phyloP scores from a whole-genome alignment of 2,888 invertebrate species.

The Tetheella fluctuosa region DNA sequence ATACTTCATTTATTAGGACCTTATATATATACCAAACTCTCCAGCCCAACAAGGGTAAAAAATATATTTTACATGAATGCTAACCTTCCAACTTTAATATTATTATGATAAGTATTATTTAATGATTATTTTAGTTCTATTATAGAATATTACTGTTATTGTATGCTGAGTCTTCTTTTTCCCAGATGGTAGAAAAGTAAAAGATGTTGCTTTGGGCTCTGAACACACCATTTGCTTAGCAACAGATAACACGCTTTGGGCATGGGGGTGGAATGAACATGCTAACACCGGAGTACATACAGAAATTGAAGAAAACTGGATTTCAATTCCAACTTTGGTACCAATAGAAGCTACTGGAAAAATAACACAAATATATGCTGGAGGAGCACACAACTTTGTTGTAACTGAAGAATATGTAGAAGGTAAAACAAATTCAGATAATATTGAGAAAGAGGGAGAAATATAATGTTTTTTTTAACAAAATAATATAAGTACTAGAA shows the following conservation, averaged over 20 bases:
- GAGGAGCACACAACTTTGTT: constrained; percentile 77
- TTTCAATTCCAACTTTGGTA: constrained; percentile 62
- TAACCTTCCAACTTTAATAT: too few relatives aligned
- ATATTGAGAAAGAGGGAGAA: constrained; percentile 3
- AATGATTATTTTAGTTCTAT: too few relatives aligned
- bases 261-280: constrained; percentile 97
- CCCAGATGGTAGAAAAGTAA: constrained; percentile 70
- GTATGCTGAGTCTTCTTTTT: background rate
- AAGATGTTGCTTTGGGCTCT: constrained; percentile 88
- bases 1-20: too few relatives aligned
- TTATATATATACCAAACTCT: too few relatives aligned
- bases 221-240: constrained; percentile 91
- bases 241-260: constrained; percentile 86
- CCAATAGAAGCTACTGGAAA: constrained; percentile 36
- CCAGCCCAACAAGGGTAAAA: too few relatives aligned
- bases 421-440: constrained; percentile 15
- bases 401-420: constrained; percentile 40
- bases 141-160: too few relatives aligned
- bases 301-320: constrained; percentile 47
- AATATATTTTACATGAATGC: too few relatives aligned
- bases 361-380: constrained; percentile 67
- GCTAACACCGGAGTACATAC: constrained; percentile 89
- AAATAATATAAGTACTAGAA: too few relatives aligned
- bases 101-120: too few relatives aligned
- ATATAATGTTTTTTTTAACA: background rate